Evolutionary conservation across 2,888 invertebrate genomes (phyloP).

Genomic region (Lasioglossum vierecki): DNA sequence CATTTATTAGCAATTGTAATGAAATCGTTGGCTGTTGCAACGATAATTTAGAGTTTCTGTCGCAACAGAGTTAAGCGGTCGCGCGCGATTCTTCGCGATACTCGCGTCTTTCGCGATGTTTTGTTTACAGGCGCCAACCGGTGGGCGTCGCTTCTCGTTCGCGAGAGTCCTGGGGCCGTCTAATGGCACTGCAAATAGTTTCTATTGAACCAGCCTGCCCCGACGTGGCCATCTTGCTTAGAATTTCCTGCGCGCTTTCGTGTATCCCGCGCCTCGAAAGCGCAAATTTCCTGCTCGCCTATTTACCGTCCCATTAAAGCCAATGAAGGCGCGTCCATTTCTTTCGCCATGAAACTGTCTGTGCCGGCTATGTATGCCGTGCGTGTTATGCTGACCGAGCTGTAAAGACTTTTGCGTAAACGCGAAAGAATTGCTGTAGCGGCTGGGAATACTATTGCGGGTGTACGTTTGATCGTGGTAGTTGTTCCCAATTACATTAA

Average conservation of each 20-base stretch:
- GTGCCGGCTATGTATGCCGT: constrained; percentile 34
- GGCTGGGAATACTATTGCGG: too few relatives aligned
- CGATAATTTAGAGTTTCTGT: constrained; percentile 64
- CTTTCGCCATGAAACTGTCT: constrained; percentile 70
- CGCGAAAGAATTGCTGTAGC: constrained; percentile 14
- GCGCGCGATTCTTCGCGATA: constrained; percentile 4
- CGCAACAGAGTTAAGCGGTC: constrained; percentile 30
- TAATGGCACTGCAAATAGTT: constrained; percentile 80
- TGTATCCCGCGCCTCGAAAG: constrained; percentile 72
- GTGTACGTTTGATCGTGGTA: too few relatives aligned
- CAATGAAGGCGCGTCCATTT: constrained; percentile 69
- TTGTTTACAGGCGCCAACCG: constrained; percentile 58
- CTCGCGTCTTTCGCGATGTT: constrained; percentile 23
- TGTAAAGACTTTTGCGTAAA: constrained; percentile 57
- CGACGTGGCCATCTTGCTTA: constrained; percentile 66
- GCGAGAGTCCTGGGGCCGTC: constrained; percentile 53
- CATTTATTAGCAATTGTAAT: constrained; percentile 66
- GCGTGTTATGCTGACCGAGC: constrained; percentile 34
- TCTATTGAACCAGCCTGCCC: constrained; percentile 73
- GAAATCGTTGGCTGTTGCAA: constrained; percentile 57
- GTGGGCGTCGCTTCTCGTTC: constrained; percentile 26
- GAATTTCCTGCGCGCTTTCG: constrained; percentile 71
- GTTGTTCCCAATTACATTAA: too few relatives aligned
- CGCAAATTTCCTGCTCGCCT: constrained; percentile 78
- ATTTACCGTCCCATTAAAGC: constrained; percentile 80